These are phyloP conservation scores for Thymelicus lineola DNA, from an alignment of 2,888 invertebrate species.

Conservation along the genomic window DNA sequence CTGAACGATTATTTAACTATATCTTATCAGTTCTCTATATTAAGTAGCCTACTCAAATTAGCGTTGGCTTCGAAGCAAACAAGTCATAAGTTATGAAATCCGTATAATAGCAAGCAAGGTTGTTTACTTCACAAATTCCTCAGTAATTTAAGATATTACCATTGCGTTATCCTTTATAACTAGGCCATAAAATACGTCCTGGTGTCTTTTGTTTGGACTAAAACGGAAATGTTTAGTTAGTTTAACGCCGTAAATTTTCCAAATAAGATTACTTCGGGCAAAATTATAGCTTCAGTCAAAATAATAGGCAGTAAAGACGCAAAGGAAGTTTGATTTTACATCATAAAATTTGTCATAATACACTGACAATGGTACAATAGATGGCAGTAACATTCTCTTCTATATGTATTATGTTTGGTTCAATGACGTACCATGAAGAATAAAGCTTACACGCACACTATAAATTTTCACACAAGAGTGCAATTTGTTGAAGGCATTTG, in stretches of 20 bases:
- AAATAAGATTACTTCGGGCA: constrained; percentile 28
- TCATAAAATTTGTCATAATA: background rate
- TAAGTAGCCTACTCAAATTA: constrained; percentile 35
- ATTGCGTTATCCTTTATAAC: constrained; percentile 35
- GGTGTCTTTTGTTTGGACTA: constrained; percentile 28
- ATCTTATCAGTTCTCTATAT: constrained; percentile 20
- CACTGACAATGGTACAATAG: background rate
- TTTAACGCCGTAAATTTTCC: constrained; percentile 24
- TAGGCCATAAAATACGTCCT: constrained; percentile 31
- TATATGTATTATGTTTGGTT: background rate
- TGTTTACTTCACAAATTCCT: constrained; percentile 36
- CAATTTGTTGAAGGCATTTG: constrained; percentile 10
- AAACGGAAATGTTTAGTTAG: constrained; percentile 34
- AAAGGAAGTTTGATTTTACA: constrained; percentile 3
- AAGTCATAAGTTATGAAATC: constrained; percentile 35
- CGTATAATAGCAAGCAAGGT: constrained; percentile 34
- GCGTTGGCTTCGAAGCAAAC: constrained; percentile 28
- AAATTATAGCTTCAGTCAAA: constrained; percentile 14
- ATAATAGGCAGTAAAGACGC: constrained; percentile 1
- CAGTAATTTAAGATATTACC: constrained; percentile 37
- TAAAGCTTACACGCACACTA: too few species aligned
- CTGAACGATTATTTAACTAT: constrained; percentile 44
- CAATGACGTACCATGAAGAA: background rate
- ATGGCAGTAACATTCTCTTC: background rate
- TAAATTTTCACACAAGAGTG: background rate